Evolutionary conservation across 2,113 vertebrate genomes (phyloP).

Genomic region (Cyanoliseus patagonus): DNA sequence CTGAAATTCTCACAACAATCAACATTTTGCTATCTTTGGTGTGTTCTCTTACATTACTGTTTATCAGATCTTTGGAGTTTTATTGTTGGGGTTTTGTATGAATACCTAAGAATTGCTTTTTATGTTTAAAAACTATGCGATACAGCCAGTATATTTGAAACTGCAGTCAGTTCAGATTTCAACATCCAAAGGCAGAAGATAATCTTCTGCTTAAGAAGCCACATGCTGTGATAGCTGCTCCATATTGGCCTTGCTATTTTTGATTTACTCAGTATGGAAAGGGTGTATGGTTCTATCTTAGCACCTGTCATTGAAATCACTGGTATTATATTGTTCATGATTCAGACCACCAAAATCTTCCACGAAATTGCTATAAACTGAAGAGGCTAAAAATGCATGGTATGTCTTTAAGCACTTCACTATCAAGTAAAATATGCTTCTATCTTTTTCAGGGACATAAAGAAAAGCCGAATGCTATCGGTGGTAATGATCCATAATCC

Average conservation of each 20-base stretch:
- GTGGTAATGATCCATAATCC: not conserved
- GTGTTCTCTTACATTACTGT: not conserved
- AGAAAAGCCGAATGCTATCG: not conserved
- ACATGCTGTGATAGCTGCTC: not conserved
- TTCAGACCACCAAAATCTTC: not conserved
- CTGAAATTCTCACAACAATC: not conserved
- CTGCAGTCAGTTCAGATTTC: not conserved
- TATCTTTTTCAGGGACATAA: not conserved
- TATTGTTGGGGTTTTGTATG: not conserved
- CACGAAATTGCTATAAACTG: not conserved
- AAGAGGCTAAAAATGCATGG: not conserved
- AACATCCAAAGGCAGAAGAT: not conserved
- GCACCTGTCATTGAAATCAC: not conserved
- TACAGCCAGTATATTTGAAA: not conserved
- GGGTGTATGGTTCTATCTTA: not conserved
- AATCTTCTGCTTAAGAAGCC: not conserved
- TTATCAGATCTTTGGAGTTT: not conserved
- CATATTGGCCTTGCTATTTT: not conserved
- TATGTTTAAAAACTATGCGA: not conserved
- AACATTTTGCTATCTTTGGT: not conserved
- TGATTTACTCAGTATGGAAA: not conserved
- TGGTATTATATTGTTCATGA: not conserved
- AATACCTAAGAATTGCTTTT: not conserved
- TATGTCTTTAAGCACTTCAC: not conserved
- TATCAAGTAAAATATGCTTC: not conserved